Percentiles rank a stretch among this genome's conserved stretches.
Evolutionary conservation across 2,888 invertebrate species (phyloP).

Genomic region (Agriopis marginaria): DNA sequence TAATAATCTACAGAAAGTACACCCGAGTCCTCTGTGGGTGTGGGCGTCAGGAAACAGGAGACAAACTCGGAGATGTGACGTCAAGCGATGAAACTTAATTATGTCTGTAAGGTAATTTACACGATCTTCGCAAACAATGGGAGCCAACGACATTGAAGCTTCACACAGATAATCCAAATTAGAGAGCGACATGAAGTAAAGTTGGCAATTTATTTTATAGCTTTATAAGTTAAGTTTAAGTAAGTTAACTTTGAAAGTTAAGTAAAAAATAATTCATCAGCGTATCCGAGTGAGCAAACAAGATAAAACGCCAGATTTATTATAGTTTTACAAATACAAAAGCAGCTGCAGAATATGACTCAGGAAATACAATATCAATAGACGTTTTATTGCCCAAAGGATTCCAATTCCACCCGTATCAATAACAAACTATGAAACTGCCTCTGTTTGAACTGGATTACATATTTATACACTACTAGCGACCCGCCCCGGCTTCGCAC

Average conservation of each 20-base stretch:
- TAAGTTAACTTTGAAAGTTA: constrained; percentile 15
- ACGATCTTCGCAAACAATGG: constrained; percentile 7
- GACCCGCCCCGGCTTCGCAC: too few relatives aligned
- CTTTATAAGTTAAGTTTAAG: constrained; percentile 10
- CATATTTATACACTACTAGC: not conserved
- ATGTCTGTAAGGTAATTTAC: constrained; percentile 16
- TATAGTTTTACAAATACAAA: not conserved
- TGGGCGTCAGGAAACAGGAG: constrained; percentile 12
- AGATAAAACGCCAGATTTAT: constrained; percentile 25
- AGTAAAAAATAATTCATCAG: constrained; percentile 26
- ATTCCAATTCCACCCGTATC: constrained; percentile 4
- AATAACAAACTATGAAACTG: not conserved
- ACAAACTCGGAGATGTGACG: constrained; percentile 13
- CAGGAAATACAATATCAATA: constrained; percentile 16
- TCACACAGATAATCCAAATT: constrained; percentile 9
- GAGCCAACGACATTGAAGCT: not conserved
- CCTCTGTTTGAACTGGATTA: not conserved
- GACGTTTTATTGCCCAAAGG: constrained; percentile 16
- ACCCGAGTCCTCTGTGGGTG: constrained; percentile 6
- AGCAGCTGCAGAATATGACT: not conserved
- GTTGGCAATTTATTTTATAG: constrained; percentile 18
- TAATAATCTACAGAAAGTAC: constrained; percentile 33
- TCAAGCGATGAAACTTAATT: constrained; percentile 29
- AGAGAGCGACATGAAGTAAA: constrained; percentile 17
- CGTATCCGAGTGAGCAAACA: constrained; percentile 15